phyloP scores from a whole-genome alignment of 2,888 invertebrate genomes.

The Clusia tigrina region DNA sequence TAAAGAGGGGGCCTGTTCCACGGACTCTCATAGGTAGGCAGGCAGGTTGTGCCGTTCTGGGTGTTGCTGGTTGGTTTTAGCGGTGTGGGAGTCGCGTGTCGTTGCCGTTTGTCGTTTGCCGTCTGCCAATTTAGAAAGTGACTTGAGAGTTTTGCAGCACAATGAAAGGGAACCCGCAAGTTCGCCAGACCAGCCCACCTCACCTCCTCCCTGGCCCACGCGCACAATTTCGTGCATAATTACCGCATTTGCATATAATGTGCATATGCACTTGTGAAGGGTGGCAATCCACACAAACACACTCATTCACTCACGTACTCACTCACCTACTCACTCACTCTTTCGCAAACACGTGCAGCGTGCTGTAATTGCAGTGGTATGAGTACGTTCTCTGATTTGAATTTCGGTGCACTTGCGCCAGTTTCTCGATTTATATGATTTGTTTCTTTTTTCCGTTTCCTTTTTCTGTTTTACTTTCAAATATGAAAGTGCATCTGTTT shows the following conservation, averaged over 20 bases:
- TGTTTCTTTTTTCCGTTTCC: not conserved
- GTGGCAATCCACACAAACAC: too few species aligned
- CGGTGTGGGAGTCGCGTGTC: conserved; percentile 4
- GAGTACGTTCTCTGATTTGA: not conserved
- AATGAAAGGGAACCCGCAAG: too few species aligned
- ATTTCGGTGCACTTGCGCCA: not conserved
- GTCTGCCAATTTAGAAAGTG: conserved; percentile 3
- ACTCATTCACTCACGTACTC: not conserved
- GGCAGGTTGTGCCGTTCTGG: too few species aligned
- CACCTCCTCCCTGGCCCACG: not conserved
- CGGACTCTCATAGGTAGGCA: not conserved
- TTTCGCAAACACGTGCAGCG: not conserved
- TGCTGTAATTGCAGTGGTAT: too few species aligned
- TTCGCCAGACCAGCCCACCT: not conserved
- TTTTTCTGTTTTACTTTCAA: not conserved
- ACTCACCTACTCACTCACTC: too few species aligned
- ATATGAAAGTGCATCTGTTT: conserved; percentile 10
- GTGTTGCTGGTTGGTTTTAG: not conserved
- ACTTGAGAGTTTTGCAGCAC: not conserved
- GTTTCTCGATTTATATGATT: too few species aligned
- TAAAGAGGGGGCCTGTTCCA: not conserved
- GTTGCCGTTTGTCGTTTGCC: too few species aligned
- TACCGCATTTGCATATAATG: too few species aligned
- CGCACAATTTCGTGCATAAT: not conserved
- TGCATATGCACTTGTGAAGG: too few species aligned